Percentiles rank a stretch among this genome's conserved stretches.
Conservation (phyloP, 2,888 invertebrate species). For the Limnephilus auricula region DNA sequence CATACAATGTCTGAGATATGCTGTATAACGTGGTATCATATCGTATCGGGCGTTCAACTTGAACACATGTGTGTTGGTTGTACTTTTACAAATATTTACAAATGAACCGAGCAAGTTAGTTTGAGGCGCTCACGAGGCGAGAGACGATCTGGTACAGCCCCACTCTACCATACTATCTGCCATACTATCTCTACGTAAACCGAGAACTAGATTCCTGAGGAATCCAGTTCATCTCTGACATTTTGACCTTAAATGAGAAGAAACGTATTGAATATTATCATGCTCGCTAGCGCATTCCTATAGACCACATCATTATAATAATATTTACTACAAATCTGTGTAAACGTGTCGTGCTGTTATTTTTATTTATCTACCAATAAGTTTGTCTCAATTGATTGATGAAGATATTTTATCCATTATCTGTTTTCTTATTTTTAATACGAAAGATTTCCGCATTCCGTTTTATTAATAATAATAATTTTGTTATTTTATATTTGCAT, state of each 20-base stretch:
- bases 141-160: neutral
- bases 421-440: neutral
- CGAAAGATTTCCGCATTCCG: neutral
- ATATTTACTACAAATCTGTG: neutral
- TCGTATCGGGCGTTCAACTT: neutral
- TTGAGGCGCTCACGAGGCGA: neutral
- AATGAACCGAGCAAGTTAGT: neutral
- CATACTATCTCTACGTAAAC: neutral
- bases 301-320: neutral
- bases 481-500: neutral
- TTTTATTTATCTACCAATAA: neutral
- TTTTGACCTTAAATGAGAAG: slow-evolving; percentile 21
- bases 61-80: neutral
- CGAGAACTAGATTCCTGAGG: slow-evolving; percentile 18
- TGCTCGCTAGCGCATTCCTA: neutral
- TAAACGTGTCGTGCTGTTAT: neutral
- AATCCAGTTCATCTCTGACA: slow-evolving; percentile 33
- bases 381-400: neutral
- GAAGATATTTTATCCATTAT: too few species aligned
- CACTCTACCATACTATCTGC: neutral
- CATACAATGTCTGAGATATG: too few species aligned
- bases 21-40: neutral
- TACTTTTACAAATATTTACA: neutral
- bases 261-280: neutral
- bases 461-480: neutral